Conservation (phyloP, 1,140 invertebrate species). For the Drosophila serrata region DNA sequence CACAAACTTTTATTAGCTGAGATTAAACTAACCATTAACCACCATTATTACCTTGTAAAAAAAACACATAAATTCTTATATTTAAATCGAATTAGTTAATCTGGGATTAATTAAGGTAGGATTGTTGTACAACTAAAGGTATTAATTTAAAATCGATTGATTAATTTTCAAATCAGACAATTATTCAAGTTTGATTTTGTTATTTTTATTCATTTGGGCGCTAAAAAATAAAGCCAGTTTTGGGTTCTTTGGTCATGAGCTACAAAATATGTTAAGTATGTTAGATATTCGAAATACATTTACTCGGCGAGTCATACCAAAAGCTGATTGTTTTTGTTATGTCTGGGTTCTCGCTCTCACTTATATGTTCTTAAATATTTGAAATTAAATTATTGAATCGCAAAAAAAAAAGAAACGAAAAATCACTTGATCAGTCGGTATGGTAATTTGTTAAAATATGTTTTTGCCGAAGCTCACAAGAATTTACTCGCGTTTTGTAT, state of each 20-base stretch:
- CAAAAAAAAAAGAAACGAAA: conserved; percentile 11
- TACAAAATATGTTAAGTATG: conserved; percentile 62
- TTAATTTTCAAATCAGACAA: conserved; percentile 16
- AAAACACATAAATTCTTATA: neutral
- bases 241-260: conserved; percentile 53
- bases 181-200: conserved; percentile 5
- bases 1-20: neutral
- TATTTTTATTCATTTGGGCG: neutral
- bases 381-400: neutral
- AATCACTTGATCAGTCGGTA: conserved; percentile 51
- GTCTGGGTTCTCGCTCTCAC: conserved; percentile 14
- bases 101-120: neutral
- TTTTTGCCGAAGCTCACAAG: conserved; percentile 13
- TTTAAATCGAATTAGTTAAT: conserved; percentile 12
- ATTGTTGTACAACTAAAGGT: neutral
- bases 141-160: conserved; percentile 11
- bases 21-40: neutral
- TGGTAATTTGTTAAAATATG: conserved; percentile 52
- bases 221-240: conserved; percentile 56
- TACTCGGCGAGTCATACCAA: conserved; percentile 9
- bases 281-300: conserved; percentile 35
- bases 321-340: conserved; percentile 22
- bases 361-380: conserved; percentile 10
- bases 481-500: conserved; percentile 7
- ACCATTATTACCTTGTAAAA: neutral